Base-by-base conservation (phyloP, 2,113 vertebrate genomes). In the Macquaria australasica region DNA sequence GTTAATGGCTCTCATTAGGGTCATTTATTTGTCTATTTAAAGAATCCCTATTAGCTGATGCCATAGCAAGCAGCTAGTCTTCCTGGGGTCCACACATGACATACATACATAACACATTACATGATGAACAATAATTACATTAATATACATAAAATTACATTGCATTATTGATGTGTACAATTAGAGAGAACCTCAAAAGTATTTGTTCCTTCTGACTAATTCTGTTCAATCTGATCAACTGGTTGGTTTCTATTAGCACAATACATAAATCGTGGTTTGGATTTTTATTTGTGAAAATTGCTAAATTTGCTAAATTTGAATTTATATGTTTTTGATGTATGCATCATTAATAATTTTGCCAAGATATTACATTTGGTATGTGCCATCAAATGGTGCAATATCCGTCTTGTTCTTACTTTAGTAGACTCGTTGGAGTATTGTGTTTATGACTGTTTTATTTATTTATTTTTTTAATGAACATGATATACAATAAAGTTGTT, bases 351-450 rank as follows among this genome's bases (percentile, higher is more conserved):
- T 31, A 31, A 31, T 31, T 31, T 31, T 31, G 28, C 28, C 28
- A 31, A 31, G 28, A 31, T 31, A 31, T 31, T 31, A 31, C 28
- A 31, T 31, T 31, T 84, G 89, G 87, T 93, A 89, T 81, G 53
- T 90, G 91, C 88, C 90, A 92, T 95, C 76, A 90, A 84, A 89
- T 91, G 90, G 92, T 95, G 91, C 92, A 95, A 94, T 92, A 87
- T 89, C 39, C 28, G 70, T 90, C 66, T 82, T 89, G 66, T 64
- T 87, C 43, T 80, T 67, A 41, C 64, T 48, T 77, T 72, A 23
- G 84, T 53, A 62, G 79, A 79, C 39, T 84, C 21, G 11, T 25
- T 60, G 67, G 76, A 83, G 51, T 73, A 34, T 82, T 86, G 74
- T 86, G 77, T 88, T 74, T 34, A 34, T 34, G 4, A 34, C 4